These are phyloP conservation scores for Gulo gulo DNA, from an alignment of 2,113 vertebrate species.

Conservation along the genomic window DNA sequence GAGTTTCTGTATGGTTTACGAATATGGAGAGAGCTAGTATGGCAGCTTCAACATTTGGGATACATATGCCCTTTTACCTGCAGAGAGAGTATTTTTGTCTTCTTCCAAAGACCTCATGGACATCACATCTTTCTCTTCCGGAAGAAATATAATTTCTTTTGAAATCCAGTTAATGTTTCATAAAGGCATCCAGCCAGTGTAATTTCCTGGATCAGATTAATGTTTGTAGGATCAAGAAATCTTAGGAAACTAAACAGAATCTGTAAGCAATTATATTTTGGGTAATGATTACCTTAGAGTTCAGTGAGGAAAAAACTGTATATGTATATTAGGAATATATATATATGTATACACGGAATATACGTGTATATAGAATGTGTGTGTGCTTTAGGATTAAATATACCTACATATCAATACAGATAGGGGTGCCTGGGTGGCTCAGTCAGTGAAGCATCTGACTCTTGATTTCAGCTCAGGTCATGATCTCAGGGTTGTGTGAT, in stretches of 20 bases:
- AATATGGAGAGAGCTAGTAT: not conserved
- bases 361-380: not conserved
- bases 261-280: constrained; percentile 54
- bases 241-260: constrained; percentile 60
- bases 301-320: not conserved
- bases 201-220: constrained; percentile 32
- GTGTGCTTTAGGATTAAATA: not conserved
- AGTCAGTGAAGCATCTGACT: not conserved
- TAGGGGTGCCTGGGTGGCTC: not conserved
- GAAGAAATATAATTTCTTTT: constrained; percentile 17
- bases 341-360: not conserved
- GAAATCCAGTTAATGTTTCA: constrained; percentile 17
- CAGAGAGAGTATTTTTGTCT: not conserved
- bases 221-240: constrained; percentile 47
- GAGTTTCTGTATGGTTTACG: not conserved
- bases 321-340: not conserved
- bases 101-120: not conserved
- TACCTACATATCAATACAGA: not conserved
- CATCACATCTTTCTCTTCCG: not conserved
- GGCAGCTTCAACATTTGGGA: not conserved
- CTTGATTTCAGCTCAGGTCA: not conserved
- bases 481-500: not conserved
- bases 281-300: constrained; percentile 16
- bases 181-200: constrained; percentile 1
- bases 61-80: not conserved